phyloP scores from a whole-genome alignment of 2,113 vertebrate genomes.

The Spheniscus mendiculus region DNA sequence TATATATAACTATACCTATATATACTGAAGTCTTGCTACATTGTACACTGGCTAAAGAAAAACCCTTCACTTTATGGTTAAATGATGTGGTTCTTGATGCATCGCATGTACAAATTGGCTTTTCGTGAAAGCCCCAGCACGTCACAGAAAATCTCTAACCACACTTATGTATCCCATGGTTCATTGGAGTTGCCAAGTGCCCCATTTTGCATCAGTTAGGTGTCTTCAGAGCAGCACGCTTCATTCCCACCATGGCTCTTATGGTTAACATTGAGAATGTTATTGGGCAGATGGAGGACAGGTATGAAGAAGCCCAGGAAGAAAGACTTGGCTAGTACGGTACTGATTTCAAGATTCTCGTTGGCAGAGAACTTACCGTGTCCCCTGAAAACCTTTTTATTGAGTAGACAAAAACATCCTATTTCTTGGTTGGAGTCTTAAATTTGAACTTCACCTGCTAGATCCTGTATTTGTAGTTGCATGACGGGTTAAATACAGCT shows the following conservation, averaged over 20 bases:
- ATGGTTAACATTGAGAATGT: accelerated
- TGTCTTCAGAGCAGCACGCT: neutral
- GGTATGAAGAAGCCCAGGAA: neutral
- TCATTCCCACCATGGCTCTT: neutral
- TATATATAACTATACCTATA: no score
- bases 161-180: accelerated
- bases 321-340: neutral
- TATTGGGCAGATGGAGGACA: neutral
- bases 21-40: neutral
- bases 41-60: neutral
- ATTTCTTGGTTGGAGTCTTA: neutral
- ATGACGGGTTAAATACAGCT: neutral
- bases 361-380: neutral
- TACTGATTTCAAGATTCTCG: neutral
- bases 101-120: neutral
- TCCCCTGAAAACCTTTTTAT: neutral
- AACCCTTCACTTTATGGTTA: neutral
- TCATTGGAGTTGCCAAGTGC: neutral
- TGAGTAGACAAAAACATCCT: neutral
- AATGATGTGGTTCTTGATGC: neutral
- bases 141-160: neutral
- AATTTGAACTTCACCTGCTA: neutral
- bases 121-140: neutral
- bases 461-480: neutral
- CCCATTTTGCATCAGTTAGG: neutral